Base-by-base conservation (phyloP, 2,113 vertebrate species). In the Rallus limicola region DNA sequence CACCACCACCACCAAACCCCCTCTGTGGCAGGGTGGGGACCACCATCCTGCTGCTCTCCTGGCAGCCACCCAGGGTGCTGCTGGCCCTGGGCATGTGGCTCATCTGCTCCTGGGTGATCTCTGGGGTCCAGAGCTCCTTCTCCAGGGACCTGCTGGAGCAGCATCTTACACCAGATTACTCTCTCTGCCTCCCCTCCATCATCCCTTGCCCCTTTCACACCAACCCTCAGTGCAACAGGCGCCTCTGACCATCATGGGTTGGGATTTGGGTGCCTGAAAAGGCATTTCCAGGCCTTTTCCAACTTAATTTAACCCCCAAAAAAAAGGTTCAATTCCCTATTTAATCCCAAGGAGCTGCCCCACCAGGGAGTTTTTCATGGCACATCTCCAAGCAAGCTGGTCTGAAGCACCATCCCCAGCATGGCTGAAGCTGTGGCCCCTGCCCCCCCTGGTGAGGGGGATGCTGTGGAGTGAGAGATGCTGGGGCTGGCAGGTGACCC, bases 361-460 rank as follows among this genome's bases (percentile, higher is more conserved):
- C 56, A 16, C 10, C 25, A 36, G 42, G 25, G 36, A 86, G 80
- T 69, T 83, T 83, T 59, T 36, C 15, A 0, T 4, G 28, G 64
- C 24, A 7, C 24, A 12, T 16, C 58, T 59, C 34, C 24, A 20
- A 16, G 31, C 3, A 13, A 4, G 28, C 42, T 2, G 0, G 2
- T 12, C 18, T 44, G 11, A 19, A 71, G 33, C 16, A 3, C 28
- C 16, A 15, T 72, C 18, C 1, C 13, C 11, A 28, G 62, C 68
- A 31, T 42, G 16, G 31, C 10, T 15, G 53, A 34, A 2, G 15
- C 5, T 2, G 4, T 0, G 4, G 36, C 36, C 36, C 36, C 36
- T 36, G 36, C 36, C 36, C 36, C 36, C 36, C 36, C 36, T 36
- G 36, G 36, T 44, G 3, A 18, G 7, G 1, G 34, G 55, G 34